Percentiles rank a stretch among this genome's conserved stretches.
Conservation (phyloP, 2,888 invertebrate genomes). For the Apamea monoglypha region DNA sequence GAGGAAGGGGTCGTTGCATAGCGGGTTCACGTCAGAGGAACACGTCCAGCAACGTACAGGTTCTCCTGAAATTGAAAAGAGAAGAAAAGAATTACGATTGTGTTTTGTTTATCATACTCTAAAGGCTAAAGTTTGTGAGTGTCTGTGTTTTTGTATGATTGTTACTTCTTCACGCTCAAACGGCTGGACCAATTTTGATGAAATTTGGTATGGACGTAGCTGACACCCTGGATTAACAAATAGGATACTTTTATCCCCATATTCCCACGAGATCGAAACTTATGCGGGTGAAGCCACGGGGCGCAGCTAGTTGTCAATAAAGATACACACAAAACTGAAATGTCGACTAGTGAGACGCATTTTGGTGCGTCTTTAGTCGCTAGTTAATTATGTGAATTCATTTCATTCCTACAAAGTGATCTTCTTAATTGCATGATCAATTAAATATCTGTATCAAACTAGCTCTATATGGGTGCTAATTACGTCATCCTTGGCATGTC, state of each 20-base stretch:
- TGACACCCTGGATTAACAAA: too few species aligned
- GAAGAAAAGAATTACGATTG: conserved; percentile 10
- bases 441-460: conserved; percentile 12
- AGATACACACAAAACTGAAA: neutral
- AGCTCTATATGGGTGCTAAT: conserved; percentile 17
- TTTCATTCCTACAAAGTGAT: neutral
- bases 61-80: conserved; percentile 88
- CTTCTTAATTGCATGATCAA: neutral
- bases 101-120: conserved; percentile 24
- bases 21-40: conserved; percentile 92
- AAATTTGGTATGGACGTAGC: too few species aligned
- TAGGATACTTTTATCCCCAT: too few species aligned
- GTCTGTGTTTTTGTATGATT: too few species aligned
- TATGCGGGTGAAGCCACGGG: too few species aligned
- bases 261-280: too few species aligned
- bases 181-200: too few species aligned
- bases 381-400: neutral
- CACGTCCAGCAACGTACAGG: conserved; percentile 94
- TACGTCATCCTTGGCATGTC: conserved; percentile 15
- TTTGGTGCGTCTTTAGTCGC: neutral
- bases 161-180: too few species aligned
- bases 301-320: neutral
- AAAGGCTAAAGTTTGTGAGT: too few species aligned
- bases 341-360: neutral
- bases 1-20: conserved; percentile 94